Evolutionary conservation across 2,888 invertebrate genomes (phyloP), one percentile per base, ranked within the genome.

Genomic region (Coenonympha arcania): DNA sequence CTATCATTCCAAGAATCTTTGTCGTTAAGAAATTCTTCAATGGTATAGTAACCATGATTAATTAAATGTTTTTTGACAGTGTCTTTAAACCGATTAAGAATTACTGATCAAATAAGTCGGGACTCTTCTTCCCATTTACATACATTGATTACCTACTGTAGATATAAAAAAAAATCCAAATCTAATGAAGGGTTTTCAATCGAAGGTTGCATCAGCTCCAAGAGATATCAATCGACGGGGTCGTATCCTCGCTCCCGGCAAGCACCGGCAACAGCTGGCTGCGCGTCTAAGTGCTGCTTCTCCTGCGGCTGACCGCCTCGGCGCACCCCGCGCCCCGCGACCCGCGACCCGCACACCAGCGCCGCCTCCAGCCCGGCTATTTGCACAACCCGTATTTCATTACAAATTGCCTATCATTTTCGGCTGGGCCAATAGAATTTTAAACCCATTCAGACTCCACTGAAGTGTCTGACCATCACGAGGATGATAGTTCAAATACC

Each of bases 231-330:
- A 50, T 39, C 43, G 33, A 41, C 44, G 46, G 41, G 47, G 52
- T 48, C 41, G 50, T 53, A 49, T 42, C 40, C 57, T 57, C 60
- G 52, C 59, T 64, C 56, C 58, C 60, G 57, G 68, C 65, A 65
- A 58, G 68, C 65, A 65, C 63, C 69, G 66, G 67, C 69, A 66
- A 65, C 69, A 76, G 71, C 76, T 70, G 73, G 71, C 76, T 69
- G 73, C 67, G 71, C 70, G 70, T 71, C 69, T 72, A 73, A 77
- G 75, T 69, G 73, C 73, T 68, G 65, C 60, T 66, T 60, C 68
- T 69, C 68, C 65, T 67, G 74, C 66, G 72, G 69, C 68, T 67
- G 65, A 63, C 59, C 64, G 52, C 57, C 63, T 64, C 60, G 58
- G 62, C 60, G 63, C 64, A 56, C 62, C 66, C 63, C 56, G 13